phyloP scores from a whole-genome alignment of 1,140 invertebrate species.

The Drosophila grimshawi region DNA sequence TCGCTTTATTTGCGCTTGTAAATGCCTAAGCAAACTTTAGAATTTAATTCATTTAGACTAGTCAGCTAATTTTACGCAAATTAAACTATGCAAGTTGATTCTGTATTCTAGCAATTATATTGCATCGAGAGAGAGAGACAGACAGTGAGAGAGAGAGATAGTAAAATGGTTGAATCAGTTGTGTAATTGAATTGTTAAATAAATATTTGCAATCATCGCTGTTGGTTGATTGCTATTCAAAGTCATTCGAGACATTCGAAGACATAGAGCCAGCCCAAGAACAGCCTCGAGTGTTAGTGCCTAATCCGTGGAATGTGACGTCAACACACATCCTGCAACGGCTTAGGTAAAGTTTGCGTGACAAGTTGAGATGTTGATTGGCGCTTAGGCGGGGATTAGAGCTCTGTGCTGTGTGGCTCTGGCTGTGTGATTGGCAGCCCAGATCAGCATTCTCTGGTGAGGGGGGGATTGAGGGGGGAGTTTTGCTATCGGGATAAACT shows the following conservation, averaged over 20 bases:
- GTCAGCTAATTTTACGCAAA: neutral
- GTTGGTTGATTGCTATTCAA: too few species aligned
- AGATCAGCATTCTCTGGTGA: neutral
- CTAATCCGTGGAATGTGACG: too few species aligned
- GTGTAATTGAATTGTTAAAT: neutral
- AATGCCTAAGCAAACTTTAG: slow-evolving; percentile 13
- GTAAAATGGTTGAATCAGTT: neutral
- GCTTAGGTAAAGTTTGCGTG: slow-evolving; percentile 10
- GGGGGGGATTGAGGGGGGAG: neutral
- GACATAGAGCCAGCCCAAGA: too few species aligned
- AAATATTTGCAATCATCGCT: neutral
- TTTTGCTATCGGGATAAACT: slow-evolving; percentile 34
- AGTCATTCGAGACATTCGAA: too few species aligned
- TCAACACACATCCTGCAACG: too few species aligned
- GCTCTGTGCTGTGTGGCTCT: slow-evolving; percentile 1
- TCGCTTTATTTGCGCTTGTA: slow-evolving; percentile 6
- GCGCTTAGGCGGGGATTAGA: slow-evolving; percentile 45
- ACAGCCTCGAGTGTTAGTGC: too few species aligned
- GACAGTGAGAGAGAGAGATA: neutral
- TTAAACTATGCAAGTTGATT: neutral
- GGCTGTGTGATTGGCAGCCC: slow-evolving; percentile 58
- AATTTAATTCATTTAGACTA: slow-evolving; percentile 13
- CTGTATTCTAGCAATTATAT: neutral
- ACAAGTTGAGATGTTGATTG: slow-evolving; percentile 53
- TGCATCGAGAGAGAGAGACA: too few species aligned